Conservation (phyloP, 1,140 invertebrate genomes). For the Zaprionus inermis region DNA sequence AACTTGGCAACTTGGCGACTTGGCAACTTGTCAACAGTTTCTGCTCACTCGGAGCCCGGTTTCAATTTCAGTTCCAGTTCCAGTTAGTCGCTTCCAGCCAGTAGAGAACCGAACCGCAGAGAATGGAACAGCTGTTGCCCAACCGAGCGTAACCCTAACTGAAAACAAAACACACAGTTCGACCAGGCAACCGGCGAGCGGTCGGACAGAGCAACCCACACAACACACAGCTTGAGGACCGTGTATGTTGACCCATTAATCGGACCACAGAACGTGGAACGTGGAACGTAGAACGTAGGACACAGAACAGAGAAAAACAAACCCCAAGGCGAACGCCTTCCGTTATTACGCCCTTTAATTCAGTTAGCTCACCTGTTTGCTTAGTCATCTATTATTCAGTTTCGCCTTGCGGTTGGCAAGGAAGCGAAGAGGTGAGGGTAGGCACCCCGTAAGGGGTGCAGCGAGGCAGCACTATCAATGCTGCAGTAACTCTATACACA, state of each 20-base stretch:
- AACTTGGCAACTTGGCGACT: slow-evolving; percentile 13
- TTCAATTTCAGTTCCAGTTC: slow-evolving; percentile 4
- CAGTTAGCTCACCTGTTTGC: slow-evolving; percentile 8
- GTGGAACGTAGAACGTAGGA: neutral
- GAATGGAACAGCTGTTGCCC: slow-evolving; percentile 21
- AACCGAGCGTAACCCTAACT: neutral
- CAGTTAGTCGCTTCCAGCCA: neutral
- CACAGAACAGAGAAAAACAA: slow-evolving; percentile 1
- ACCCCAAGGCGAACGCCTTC: slow-evolving; percentile 1
- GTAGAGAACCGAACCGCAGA: too few species aligned
- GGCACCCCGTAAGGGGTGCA: too few species aligned
- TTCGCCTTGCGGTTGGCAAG: neutral
- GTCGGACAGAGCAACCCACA: neutral
- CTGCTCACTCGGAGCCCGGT: neutral
- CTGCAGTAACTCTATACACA: neutral
- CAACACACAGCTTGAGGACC: neutral
- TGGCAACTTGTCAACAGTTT: slow-evolving; percentile 26
- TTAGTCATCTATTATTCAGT: slow-evolving; percentile 12
- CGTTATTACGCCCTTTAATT: slow-evolving; percentile 6
- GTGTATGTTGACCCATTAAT: slow-evolving; percentile 29
- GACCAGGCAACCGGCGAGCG: neutral
- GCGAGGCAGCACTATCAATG: too few species aligned
- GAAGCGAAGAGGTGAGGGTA: neutral
- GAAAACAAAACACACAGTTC: too few species aligned
- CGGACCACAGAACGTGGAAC: neutral